phyloP scores from a whole-genome alignment of 2,113 vertebrate genomes.

The Alligator mississippiensis region DNA sequence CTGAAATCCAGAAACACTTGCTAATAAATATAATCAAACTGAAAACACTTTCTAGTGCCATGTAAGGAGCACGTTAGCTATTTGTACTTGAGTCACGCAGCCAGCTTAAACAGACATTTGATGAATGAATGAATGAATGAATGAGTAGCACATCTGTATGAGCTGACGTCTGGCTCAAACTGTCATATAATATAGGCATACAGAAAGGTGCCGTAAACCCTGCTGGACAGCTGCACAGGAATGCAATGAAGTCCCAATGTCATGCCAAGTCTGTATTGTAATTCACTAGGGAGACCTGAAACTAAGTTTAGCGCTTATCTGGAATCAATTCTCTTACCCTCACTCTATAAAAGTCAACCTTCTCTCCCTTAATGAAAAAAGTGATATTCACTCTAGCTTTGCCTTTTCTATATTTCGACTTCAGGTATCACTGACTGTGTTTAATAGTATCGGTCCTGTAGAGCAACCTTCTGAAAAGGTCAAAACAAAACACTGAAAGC shows the following conservation, averaged over 20 bases:
- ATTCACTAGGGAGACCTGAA: slow-evolving; percentile 28
- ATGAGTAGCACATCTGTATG: not conserved
- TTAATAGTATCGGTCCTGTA: slow-evolving; percentile 57
- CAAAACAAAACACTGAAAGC: slow-evolving; percentile 61
- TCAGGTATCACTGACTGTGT: not conserved
- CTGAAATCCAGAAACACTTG: not conserved
- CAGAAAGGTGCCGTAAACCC: not conserved
- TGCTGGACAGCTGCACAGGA: not conserved
- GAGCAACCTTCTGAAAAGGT: slow-evolving; percentile 72
- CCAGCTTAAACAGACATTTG: not conserved
- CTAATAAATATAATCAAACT: not conserved
- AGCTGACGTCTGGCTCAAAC: not conserved
- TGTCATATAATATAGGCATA: not conserved
- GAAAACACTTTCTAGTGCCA: not conserved
- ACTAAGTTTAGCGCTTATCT: slow-evolving; percentile 49
- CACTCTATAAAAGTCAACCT: slow-evolving; percentile 44
- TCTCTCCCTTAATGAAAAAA: slow-evolving; percentile 30
- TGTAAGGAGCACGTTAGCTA: not conserved
- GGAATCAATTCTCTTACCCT: slow-evolving; percentile 31
- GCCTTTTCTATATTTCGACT: slow-evolving; percentile 31
- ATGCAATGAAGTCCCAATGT: not conserved
- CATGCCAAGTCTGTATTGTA: not conserved
- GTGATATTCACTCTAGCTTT: slow-evolving; percentile 49
- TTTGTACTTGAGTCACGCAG: not conserved
- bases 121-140: not conserved